phyloP scores from a whole-genome alignment of 2,888 invertebrate species.

The Allolobophora icterica region DNA sequence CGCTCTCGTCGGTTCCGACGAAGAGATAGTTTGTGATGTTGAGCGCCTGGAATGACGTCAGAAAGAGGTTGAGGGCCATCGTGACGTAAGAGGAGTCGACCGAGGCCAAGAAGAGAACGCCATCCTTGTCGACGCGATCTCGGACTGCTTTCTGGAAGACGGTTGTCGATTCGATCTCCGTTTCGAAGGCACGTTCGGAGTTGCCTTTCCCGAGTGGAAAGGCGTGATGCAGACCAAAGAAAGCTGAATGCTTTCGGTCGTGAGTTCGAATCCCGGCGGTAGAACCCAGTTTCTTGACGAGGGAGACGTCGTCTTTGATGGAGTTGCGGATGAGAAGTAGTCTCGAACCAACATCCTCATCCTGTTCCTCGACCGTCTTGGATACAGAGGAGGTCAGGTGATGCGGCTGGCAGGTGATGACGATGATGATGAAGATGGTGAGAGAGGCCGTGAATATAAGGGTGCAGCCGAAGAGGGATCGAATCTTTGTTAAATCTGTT shows the following conservation, averaged over 20 bases:
- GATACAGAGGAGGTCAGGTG: neutral
- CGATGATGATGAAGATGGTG: constrained; percentile 7
- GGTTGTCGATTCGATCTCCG: neutral
- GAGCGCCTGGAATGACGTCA: constrained; percentile 33
- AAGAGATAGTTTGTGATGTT: constrained; percentile 37
- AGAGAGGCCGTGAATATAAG: neutral
- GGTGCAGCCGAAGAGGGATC: neutral
- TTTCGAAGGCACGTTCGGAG: neutral
- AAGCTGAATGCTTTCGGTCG: neutral
- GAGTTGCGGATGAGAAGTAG: neutral
- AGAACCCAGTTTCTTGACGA: too few species aligned
- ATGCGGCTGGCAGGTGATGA: neutral
- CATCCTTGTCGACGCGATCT: neutral
- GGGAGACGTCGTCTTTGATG: neutral
- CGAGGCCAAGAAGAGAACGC: constrained; percentile 22
- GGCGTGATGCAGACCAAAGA: neutral
- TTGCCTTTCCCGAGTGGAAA: neutral
- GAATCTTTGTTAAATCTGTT: neutral
- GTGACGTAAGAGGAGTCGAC: constrained; percentile 34
- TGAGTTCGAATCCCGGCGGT: too few species aligned
- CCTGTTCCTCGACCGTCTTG: neutral
- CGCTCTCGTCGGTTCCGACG: neutral
- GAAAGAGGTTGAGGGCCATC: constrained; percentile 39
- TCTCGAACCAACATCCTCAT: neutral
- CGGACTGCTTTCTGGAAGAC: neutral